Evolutionary conservation across 2,888 invertebrate species (phyloP).

Genomic region (Doris montereyensis): DNA sequence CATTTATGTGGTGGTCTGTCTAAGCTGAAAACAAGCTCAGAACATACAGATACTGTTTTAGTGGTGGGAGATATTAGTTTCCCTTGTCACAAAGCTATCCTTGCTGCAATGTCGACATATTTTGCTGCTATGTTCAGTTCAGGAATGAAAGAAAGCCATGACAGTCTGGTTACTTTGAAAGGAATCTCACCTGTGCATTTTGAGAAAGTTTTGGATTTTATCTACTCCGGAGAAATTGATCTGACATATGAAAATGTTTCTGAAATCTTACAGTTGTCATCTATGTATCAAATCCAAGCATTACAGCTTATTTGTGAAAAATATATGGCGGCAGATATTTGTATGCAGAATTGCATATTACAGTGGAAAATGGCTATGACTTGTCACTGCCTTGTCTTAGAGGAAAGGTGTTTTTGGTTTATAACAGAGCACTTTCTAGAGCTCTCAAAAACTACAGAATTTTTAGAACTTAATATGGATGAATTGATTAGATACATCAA

Average conservation of each 20-base stretch:
- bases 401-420: slow-evolving; percentile 72
- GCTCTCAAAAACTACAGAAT: slow-evolving; percentile 64
- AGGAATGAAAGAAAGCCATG: slow-evolving; percentile 61
- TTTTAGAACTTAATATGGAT: slow-evolving; percentile 70
- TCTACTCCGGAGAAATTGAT: slow-evolving; percentile 83
- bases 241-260: slow-evolving; percentile 85
- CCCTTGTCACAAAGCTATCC: slow-evolving; percentile 61
- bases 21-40: slow-evolving; percentile 29
- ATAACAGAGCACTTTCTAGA: slow-evolving; percentile 67
- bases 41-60: slow-evolving; percentile 49
- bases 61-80: slow-evolving; percentile 58
- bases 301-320: slow-evolving; percentile 86
- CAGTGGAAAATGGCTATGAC: slow-evolving; percentile 76
- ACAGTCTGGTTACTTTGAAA: slow-evolving; percentile 57
- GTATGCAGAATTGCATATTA: slow-evolving; percentile 77
- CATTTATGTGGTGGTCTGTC: slow-evolving; percentile 35
- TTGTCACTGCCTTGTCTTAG: slow-evolving; percentile 74
- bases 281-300: slow-evolving; percentile 87
- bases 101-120: slow-evolving; percentile 63
- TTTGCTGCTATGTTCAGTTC: slow-evolving; percentile 66
- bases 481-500: slow-evolving; percentile 75
- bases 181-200: slow-evolving; percentile 82
- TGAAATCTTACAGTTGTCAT: slow-evolving; percentile 82
- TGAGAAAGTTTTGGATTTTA: slow-evolving; percentile 85
- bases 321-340: slow-evolving; percentile 81